phyloP scores from a whole-genome alignment of 2,888 invertebrate species.

The Chaetogeoica ovagalla region DNA sequence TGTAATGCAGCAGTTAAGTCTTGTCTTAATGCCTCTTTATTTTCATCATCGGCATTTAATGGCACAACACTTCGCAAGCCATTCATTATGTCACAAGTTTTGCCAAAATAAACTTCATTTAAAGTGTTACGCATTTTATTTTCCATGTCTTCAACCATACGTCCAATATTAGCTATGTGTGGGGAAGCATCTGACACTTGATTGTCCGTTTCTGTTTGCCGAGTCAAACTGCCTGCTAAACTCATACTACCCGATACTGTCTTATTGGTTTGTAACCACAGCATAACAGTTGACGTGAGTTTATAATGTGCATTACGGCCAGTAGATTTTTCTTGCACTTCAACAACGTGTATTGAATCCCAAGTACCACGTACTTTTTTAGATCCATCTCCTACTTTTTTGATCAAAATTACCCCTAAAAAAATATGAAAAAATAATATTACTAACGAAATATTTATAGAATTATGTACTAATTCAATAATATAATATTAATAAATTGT shows the following conservation, averaged over 20 bases:
- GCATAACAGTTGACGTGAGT: conserved; percentile 97
- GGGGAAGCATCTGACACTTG: conserved; percentile 90
- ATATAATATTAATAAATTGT: background rate
- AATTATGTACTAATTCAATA: background rate
- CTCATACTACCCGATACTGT: conserved; percentile 98
- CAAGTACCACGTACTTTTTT: conserved; percentile 99
- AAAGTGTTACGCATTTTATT: conserved; percentile 98
- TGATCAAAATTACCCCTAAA: conserved; percentile 91
- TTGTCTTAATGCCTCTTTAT: conserved; percentile 81
- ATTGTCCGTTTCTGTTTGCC: conserved; percentile 94
- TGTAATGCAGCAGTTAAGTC: conserved; percentile 83
- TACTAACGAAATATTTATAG: background rate
- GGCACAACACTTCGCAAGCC: conserved; percentile 83
- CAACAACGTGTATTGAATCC: conserved; percentile 99
- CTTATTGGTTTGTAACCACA: conserved; percentile 98
- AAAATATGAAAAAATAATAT: background rate
- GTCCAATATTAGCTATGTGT: conserved; percentile 97
- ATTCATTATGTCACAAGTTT: conserved; percentile 97
- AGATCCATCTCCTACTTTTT: conserved; percentile 97
- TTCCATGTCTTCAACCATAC: conserved; percentile 99
- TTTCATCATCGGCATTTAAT: conserved; percentile 75
- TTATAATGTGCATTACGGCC: conserved; percentile 96
- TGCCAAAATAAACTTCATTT: conserved; percentile 99
- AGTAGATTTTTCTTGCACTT: conserved; percentile 94
- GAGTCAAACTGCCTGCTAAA: conserved; percentile 94